Conservation (phyloP, 2,888 invertebrate genomes). For the Leptogaster cylindrica region DNA sequence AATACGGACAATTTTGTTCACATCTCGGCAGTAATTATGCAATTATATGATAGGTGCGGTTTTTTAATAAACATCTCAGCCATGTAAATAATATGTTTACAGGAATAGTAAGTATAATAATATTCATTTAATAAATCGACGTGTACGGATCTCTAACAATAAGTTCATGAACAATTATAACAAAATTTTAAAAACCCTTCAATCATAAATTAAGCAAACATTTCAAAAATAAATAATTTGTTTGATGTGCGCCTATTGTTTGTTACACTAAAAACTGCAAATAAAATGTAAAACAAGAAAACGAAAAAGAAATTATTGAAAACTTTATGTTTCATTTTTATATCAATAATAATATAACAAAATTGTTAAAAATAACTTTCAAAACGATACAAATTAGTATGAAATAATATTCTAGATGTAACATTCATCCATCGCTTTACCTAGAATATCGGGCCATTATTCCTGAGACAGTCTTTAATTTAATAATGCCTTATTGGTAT, state of each 20-base stretch:
- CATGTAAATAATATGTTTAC: no score
- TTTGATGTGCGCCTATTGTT: not conserved
- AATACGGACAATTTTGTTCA: no score
- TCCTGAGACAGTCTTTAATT: conserved; percentile 50
- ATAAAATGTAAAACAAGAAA: not conserved
- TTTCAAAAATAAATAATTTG: no score
- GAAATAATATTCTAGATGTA: conserved; percentile 4
- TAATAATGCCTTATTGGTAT: conserved; percentile 40
- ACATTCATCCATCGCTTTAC: conserved; percentile 33
- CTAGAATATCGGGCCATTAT: conserved; percentile 47
- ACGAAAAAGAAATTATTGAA: conserved; percentile 10
- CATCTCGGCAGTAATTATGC: no score
- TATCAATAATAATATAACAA: conserved; percentile 22
- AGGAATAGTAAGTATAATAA: no score
- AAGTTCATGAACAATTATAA: no score
- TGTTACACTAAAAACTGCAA: not conserved
- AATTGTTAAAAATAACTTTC: conserved; percentile 28
- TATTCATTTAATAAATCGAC: no score
- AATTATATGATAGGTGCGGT: no score
- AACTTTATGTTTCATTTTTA: conserved; percentile 11
- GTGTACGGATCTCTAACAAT: no score
- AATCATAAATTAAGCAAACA: no score
- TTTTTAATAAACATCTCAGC: no score
- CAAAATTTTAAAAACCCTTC: no score
- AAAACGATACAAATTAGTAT: conserved; percentile 23